Percentiles rank a stretch among this genome's conserved stretches.
Evolutionary conservation across 2,888 invertebrate species (phyloP).

Genomic region (Leucophenga montana): DNA sequence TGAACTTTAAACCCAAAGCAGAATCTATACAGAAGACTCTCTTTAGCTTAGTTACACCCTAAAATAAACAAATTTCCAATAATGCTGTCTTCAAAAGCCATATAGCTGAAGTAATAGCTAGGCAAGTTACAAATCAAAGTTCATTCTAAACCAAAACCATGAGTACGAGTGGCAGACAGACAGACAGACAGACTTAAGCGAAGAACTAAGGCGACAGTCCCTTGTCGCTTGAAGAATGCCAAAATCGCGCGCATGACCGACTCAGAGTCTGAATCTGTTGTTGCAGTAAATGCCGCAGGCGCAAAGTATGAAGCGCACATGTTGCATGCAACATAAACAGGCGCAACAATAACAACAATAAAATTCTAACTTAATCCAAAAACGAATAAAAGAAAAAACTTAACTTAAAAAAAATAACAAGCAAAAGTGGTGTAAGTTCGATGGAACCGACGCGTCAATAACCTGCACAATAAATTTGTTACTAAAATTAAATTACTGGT

Average conservation of each 20-base stretch:
- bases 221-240: slow-evolving; percentile 3
- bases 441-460: not conserved
- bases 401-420: slow-evolving; percentile 20
- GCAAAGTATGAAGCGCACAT: slow-evolving; percentile 39
- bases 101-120: not conserved
- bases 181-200: too few relatives aligned
- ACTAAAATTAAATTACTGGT: too few relatives aligned
- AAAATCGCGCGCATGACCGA: slow-evolving; percentile 37
- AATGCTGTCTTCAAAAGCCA: not conserved
- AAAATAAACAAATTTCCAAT: slow-evolving; percentile 15
- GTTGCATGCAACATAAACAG: slow-evolving; percentile 30
- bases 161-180: too few relatives aligned
- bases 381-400: not conserved
- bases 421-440: slow-evolving; percentile 49
- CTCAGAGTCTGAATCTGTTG: too few relatives aligned
- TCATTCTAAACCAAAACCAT: not conserved
- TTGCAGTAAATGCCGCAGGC: slow-evolving; percentile 35
- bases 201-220: too few relatives aligned
- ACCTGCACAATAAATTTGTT: too few relatives aligned
- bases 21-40: too few relatives aligned
- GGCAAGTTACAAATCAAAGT: slow-evolving; percentile 14
- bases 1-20: slow-evolving; percentile 15
- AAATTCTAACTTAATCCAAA: not conserved
- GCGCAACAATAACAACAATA: not conserved
- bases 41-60: slow-evolving; percentile 6